Conservation (phyloP, 1,140 invertebrate genomes). For the Drosophila paulistorum region DNA sequence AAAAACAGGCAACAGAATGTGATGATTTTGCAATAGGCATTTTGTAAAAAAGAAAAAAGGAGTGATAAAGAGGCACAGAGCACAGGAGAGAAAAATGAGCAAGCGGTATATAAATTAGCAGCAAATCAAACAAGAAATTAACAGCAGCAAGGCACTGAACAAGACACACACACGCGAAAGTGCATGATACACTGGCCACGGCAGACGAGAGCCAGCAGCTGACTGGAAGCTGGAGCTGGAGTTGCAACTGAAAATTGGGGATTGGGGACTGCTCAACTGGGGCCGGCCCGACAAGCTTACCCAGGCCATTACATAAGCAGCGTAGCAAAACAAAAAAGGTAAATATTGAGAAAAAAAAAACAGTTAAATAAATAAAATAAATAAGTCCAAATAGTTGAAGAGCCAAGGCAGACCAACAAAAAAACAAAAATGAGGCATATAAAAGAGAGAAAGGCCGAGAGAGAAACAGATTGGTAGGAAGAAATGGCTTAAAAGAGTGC, state of each 20-base stretch:
- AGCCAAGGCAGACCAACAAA: conserved; percentile 32
- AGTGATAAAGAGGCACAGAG: not conserved
- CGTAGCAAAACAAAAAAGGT: conserved; percentile 80
- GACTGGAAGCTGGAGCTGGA: conserved; percentile 7
- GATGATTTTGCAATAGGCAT: conserved; percentile 32
- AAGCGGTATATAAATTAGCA: conserved; percentile 23
- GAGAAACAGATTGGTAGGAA: conserved; percentile 17
- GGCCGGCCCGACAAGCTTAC: conserved; percentile 53
- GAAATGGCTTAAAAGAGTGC: conserved; percentile 45
- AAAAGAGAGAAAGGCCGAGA: conserved; percentile 15
- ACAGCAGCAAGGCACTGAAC: conserved; percentile 21
- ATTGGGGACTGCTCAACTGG: conserved; percentile 35
- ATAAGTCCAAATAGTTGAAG: conserved; percentile 66
- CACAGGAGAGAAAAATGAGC: conserved; percentile 7
- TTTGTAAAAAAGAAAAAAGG: conserved; percentile 27
- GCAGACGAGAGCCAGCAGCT: conserved; percentile 24
- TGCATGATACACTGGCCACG: conserved; percentile 25
- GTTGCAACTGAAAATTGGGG: conserved; percentile 23
- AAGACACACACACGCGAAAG: conserved; percentile 40
- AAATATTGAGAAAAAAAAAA: conserved; percentile 70
- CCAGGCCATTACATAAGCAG: conserved; percentile 64
- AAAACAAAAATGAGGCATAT: conserved; percentile 17
- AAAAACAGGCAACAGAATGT: conserved; percentile 27
- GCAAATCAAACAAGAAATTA: conserved; percentile 39
- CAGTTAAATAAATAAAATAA: conserved; percentile 38